Evolutionary conservation across 1,140 invertebrate species (phyloP), one percentile per base, ranked within the genome.

Genomic region (Panagrolaimus sp.): DNA sequence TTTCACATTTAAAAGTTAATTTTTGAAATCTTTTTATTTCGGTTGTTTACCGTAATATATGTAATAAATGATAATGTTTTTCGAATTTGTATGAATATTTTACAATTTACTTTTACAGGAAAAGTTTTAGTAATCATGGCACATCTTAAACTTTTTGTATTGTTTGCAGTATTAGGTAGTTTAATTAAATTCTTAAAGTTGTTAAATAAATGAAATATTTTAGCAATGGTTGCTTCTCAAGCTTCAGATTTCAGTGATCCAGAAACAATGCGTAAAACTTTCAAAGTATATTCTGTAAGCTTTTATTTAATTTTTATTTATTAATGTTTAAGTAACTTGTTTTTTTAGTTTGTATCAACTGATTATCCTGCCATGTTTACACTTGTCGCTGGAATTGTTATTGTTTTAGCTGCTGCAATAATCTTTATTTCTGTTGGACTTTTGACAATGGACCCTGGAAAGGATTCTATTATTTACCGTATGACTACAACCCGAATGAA

Each of bases 401-500:
- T 83, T 26, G 65, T 80, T 15, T 65, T 82, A 5, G 73, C 71
- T 3, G 63, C 79, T 17, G 82, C 73, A 10, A 52, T 82, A 1
- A 47, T 75, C 17, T 82, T 83, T 46, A 82, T 83, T 45, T 80
- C 74, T 14, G 81, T 83, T 43, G 80, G 80, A 64, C 69, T 82
- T 68, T 43, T 78, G 48, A 78, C 68, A 24, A 76, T 83, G 68
- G 80, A 81, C 43, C 79, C 79, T 12, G 76, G 75, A 14, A 82
- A 78, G 15, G 80, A 82, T 63, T 82, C 79, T 5, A 83, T 77
- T 45, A 70, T 81, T 69, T 83, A 81, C 70, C 66, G 80, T 24
- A 82, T 82, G 80, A 82, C 80, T 0, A 82, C 77, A 7, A 79
- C 82, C 10, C 71, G 81, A 69, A 75, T 82, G 71, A 82, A 82